Conservation (phyloP, 2,113 vertebrate genomes). For the Leuciscus idus region DNA sequence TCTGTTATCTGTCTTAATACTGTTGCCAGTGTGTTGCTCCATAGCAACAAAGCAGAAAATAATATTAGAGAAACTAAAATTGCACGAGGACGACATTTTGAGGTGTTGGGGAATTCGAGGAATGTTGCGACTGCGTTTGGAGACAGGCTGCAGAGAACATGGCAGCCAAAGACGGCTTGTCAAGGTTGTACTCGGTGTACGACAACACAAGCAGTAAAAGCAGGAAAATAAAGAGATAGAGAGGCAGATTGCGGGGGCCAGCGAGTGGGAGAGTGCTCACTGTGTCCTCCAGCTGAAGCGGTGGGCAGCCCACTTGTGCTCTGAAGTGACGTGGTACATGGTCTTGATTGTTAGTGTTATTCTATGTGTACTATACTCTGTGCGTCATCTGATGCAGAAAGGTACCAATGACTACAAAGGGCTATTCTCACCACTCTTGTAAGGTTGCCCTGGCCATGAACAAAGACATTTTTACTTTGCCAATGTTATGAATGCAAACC, state of each 20-base stretch:
- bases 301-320: conserved; percentile 38
- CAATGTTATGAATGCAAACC: not conserved
- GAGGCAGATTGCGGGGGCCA: conserved; percentile 22
- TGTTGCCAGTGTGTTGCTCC: not conserved
- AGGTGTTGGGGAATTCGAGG: conserved; percentile 4
- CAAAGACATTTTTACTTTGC: not conserved
- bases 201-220: not conserved
- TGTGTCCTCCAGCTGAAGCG: conserved; percentile 30
- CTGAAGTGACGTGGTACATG: conserved; percentile 23
- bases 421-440: not conserved
- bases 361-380: conserved; percentile 19
- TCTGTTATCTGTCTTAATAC: not conserved
- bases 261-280: conserved; percentile 34
- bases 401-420: conserved; percentile 14
- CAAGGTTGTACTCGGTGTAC: conserved; percentile 38
- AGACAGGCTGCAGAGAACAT: conserved; percentile 19
- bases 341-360: conserved; percentile 30
- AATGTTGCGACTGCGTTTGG: not conserved
- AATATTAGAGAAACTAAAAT: not conserved
- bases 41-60: conserved; percentile 8
- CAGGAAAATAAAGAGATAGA: conserved; percentile 4
- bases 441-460: conserved; percentile 8
- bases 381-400: conserved; percentile 9
- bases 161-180: conserved; percentile 21
- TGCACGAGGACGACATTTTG: not conserved